phyloP scores from a whole-genome alignment of 2,888 invertebrate species.

The Aporophyla nigra region DNA sequence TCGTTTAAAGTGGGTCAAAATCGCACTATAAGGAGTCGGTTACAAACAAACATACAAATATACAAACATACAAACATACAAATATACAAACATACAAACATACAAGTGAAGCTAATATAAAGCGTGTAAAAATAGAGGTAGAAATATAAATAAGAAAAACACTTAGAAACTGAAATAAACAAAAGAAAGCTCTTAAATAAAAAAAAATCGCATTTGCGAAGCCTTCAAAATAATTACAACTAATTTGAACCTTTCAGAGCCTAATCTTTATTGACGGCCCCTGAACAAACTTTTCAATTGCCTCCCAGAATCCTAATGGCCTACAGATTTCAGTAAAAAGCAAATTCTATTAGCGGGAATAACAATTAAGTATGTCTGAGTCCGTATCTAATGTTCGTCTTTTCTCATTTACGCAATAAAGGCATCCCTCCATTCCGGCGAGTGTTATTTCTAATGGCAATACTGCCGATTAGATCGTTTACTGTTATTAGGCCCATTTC shows the following conservation, averaged over 20 bases:
- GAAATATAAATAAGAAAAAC: background rate
- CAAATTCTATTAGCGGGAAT: constrained; percentile 48
- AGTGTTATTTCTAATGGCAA: constrained; percentile 65
- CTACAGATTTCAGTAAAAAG: constrained; percentile 50
- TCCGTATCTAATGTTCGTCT: constrained; percentile 15
- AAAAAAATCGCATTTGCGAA: constrained; percentile 17
- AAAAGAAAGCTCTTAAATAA: constrained; percentile 10
- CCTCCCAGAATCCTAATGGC: constrained; percentile 26
- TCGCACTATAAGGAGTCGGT: too few species aligned
- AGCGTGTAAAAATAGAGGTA: too few species aligned
- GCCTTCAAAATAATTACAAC: constrained; percentile 38
- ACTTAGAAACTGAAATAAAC: background rate
- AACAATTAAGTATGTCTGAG: constrained; percentile 52
- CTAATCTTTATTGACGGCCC: constrained; percentile 29
- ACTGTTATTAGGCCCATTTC: constrained; percentile 44
- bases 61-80: too few species aligned
- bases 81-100: too few species aligned
- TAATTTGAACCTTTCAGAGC: constrained; percentile 25
- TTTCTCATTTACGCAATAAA: constrained; percentile 42
- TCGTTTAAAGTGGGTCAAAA: too few species aligned
- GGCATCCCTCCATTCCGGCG: constrained; percentile 16
- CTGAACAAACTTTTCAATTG: constrained; percentile 45
- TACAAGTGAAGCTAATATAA: too few species aligned
- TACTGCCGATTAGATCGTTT: constrained; percentile 53
- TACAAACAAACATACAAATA: too few species aligned